These are phyloP conservation scores for Habrosyne pyritoides DNA, from an alignment of 2,888 invertebrate genomes.

Conservation along the genomic window DNA sequence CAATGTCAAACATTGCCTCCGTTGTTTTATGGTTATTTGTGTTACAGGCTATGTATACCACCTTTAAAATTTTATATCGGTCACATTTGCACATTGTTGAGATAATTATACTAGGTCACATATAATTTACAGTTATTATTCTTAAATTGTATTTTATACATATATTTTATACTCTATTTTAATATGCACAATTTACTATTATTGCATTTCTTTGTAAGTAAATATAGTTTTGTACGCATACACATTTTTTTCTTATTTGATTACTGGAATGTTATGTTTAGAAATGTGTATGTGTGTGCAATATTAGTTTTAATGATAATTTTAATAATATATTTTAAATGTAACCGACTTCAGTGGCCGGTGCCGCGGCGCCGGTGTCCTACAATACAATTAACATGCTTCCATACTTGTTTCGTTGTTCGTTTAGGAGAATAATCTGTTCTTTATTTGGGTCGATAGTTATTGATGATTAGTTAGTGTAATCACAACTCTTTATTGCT, in stretches of 20 bases:
- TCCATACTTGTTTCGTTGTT: slow-evolving; percentile 71
- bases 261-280: slow-evolving; percentile 63
- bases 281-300: slow-evolving; percentile 84
- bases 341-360: slow-evolving; percentile 50
- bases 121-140: slow-evolving; percentile 77
- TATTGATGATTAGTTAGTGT: slow-evolving; percentile 76
- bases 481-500: slow-evolving; percentile 74
- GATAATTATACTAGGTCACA: slow-evolving; percentile 60
- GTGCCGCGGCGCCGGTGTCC: slow-evolving; percentile 25
- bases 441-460: slow-evolving; percentile 58
- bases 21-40: slow-evolving; percentile 43
- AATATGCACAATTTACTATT: slow-evolving; percentile 80
- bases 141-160: slow-evolving; percentile 78
- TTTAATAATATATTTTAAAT: slow-evolving; percentile 69
- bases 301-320: slow-evolving; percentile 79
- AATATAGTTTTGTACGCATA: slow-evolving; percentile 79
- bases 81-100: slow-evolving; percentile 63
- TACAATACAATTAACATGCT: slow-evolving; percentile 51
- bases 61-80: slow-evolving; percentile 43
- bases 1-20: slow-evolving; percentile 75
- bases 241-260: slow-evolving; percentile 72
- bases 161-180: slow-evolving; percentile 80
- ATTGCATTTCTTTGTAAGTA: slow-evolving; percentile 74
- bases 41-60: slow-evolving; percentile 24
- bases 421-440: slow-evolving; percentile 57